phyloP scores from a whole-genome alignment of 2,797 vertebrate genomes.

The Squalus acanthias region DNA sequence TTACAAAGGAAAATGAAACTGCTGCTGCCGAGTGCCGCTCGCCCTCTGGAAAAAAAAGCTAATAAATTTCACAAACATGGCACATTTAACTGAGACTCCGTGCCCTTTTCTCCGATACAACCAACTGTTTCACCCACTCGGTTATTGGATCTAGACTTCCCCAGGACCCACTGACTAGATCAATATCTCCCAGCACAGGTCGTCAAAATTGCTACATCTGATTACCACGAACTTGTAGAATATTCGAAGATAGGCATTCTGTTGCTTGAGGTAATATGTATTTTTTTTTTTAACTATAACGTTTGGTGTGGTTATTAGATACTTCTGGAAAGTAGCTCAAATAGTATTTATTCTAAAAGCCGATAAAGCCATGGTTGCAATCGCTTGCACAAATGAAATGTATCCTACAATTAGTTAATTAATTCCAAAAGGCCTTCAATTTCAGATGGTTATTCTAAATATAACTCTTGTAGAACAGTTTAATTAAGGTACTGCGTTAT shows the following conservation, averaged over 20 bases:
- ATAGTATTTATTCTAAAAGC: background rate
- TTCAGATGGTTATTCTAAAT: background rate
- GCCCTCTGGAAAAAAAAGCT: constrained; percentile 44
- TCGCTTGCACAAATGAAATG: background rate
- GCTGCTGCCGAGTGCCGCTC: constrained; percentile 49
- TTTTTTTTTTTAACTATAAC: background rate
- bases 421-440: background rate
- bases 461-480: background rate
- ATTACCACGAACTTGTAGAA: background rate
- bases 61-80: constrained; percentile 57
- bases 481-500: background rate
- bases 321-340: background rate
- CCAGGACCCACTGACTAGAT: constrained; percentile 24
- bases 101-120: constrained; percentile 56
- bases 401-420: background rate
- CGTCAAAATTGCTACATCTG: constrained; percentile 21
- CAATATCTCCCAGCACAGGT: constrained; percentile 27
- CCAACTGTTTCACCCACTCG: constrained; percentile 42
- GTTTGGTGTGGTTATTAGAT: background rate
- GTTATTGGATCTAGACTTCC: constrained; percentile 16
- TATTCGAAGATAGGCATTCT: background rate
- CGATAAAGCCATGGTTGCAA: background rate
- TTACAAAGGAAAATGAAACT: constrained; percentile 51
- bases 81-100: constrained; percentile 61
- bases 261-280: background rate